Evolutionary conservation across 2,888 invertebrate genomes (phyloP).

Genomic region (Copidosoma aretas): DNA sequence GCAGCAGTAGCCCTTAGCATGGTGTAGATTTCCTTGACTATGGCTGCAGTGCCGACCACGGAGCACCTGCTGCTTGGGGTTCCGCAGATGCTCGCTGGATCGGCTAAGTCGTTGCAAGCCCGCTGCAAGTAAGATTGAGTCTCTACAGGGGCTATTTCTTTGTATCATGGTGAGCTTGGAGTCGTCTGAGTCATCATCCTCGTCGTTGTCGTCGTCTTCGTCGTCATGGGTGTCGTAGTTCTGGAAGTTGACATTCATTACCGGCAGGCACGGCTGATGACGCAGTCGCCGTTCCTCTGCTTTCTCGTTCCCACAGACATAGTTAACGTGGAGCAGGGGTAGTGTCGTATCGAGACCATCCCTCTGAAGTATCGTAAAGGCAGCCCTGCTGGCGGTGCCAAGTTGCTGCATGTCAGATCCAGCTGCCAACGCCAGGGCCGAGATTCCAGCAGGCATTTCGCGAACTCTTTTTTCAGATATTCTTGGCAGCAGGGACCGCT

Average conservation of each 20-base stretch:
- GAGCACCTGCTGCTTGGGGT: slow-evolving; percentile 37
- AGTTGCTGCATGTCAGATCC: slow-evolving; percentile 44
- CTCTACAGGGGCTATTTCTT: slow-evolving; percentile 42
- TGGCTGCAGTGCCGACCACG: slow-evolving; percentile 58
- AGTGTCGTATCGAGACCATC: slow-evolving; percentile 52
- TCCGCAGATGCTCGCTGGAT: slow-evolving; percentile 53
- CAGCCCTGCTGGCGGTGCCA: slow-evolving; percentile 28
- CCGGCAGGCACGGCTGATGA: too few relatives aligned
- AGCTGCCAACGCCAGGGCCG: slow-evolving; percentile 50
- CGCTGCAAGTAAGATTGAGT: slow-evolving; percentile 39
- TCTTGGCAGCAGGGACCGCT: too few relatives aligned
- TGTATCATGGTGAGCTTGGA: slow-evolving; percentile 41
- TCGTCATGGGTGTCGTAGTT: too few relatives aligned
- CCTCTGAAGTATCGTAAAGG: slow-evolving; percentile 56
- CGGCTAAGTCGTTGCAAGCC: slow-evolving; percentile 52
- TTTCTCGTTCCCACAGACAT: slow-evolving; percentile 37
- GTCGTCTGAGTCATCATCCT: slow-evolving; percentile 40
- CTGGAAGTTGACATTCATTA: too few relatives aligned
- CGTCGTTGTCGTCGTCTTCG: slow-evolving; percentile 10
- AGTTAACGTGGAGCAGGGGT: slow-evolving; percentile 53
- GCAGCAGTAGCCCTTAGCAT: neutral
- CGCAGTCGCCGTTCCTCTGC: neutral
- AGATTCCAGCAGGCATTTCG: slow-evolving; percentile 56
- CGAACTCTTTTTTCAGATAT: too few relatives aligned
- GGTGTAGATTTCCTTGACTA: slow-evolving; percentile 62